A percentile compares a stretch with the other conserved stretches of the same genome.
Evolutionary conservation across 2,888 invertebrate genomes (phyloP).

Genomic region (Torymus tubicola): DNA sequence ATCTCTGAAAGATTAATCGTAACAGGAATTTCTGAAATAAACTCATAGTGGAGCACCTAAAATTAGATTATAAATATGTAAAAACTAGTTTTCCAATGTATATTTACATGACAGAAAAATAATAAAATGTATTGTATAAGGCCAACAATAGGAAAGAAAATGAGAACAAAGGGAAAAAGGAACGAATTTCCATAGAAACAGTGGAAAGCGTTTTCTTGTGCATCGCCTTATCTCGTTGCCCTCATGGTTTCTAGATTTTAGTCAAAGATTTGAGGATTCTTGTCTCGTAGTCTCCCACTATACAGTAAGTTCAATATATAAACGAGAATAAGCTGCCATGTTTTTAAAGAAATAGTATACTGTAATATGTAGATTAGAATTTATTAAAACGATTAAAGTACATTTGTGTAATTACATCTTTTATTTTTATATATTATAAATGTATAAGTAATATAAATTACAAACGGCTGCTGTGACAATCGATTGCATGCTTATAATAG

Average conservation of each 20-base stretch:
- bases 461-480: too few relatives aligned
- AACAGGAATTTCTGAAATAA: too few relatives aligned
- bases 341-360: too few relatives aligned
- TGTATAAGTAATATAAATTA: too few relatives aligned
- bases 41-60: background rate
- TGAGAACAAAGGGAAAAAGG: background rate
- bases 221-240: conserved; percentile 6
- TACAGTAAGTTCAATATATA: background rate
- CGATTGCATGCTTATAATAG: too few relatives aligned
- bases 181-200: conserved; percentile 23
- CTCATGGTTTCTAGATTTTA: conserved; percentile 1
- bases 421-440: too few relatives aligned
- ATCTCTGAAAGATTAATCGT: too few relatives aligned
- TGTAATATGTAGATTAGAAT: too few relatives aligned
- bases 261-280: background rate
- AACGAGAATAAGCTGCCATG: too few relatives aligned
- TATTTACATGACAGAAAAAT: too few relatives aligned
- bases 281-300: background rate
- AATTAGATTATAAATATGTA: conserved; percentile 25
- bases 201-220: background rate
- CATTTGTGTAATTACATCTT: too few relatives aligned
- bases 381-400: too few relatives aligned
- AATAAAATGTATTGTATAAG: background rate
- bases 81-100: background rate
- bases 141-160: background rate